Base-by-base conservation (phyloP, 2,113 vertebrate genomes). In the Odontesthes bonariensis region DNA sequence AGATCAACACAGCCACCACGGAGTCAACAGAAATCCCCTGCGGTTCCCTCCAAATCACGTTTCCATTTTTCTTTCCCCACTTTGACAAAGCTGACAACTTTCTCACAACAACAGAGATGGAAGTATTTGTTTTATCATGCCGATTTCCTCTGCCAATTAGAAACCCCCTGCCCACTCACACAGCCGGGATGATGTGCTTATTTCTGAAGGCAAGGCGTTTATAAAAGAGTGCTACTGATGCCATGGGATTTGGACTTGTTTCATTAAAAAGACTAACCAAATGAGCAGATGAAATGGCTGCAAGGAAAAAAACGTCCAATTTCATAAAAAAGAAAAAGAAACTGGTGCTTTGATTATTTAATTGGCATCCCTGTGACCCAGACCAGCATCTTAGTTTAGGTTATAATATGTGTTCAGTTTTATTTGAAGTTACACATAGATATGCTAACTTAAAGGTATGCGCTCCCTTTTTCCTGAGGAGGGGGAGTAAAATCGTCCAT, bases 121-220 rank as follows among this genome's bases (percentile, higher is more conserved):
- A 64, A 79, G 54, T 17, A 27, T 3, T 22, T 1, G 22, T 66
- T 79, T 66, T 9, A 47, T 75, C n/a, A 31, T 23, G 76, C 9
- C 23, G 3, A 10, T 57, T 70, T 78, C 61, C 40, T 55, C n/a
- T 2, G 69, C 75, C 83, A 84, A 70, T 82, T 69, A 74, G 19
- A 76, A 12, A 27, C 75, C 59, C 16, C 5, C 62, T 7, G 8
- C 54, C 54, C 19, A 22, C 83, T 63, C 77, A 83, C 75, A 52
- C 16, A 53, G 54, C 53, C 32, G 33, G 58, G 40, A 56, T 70
- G 19, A 80, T 58, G 42, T 74, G 58, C 57, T 47, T 68, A 74
- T 59, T 76, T 56, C 19, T 77, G 56, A 82, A 66, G 38, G 56
- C 23, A 64, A 68, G 46, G 42, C 17, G 11, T 76, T 79, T 38